Conservation (phyloP, 1,140 invertebrate species). For the Pseudobourletiella spinata region DNA sequence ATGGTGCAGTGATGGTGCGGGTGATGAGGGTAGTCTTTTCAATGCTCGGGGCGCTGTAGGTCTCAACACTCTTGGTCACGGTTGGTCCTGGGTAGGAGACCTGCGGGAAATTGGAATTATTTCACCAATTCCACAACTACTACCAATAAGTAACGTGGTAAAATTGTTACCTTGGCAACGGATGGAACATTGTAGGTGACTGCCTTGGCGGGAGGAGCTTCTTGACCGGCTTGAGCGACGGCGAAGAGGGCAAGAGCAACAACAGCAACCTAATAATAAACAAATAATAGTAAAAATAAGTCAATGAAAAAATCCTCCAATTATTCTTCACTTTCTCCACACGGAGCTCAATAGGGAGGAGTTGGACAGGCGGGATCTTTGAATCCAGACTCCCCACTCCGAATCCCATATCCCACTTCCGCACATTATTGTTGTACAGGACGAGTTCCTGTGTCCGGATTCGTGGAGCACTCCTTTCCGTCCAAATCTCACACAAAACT, state of each 20-base stretch:
- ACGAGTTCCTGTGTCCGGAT: not conserved
- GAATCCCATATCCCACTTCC: not conserved
- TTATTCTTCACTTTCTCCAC: too few species aligned
- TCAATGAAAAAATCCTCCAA: not conserved
- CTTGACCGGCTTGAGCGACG: constrained; percentile 29
- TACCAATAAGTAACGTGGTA: not conserved
- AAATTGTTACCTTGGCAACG: constrained; percentile 25
- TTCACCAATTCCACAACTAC: not conserved
- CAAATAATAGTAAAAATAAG: not conserved
- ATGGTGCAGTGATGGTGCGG: constrained; percentile 32
- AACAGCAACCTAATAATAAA: constrained; percentile 18
- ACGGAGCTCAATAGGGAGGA: not conserved
- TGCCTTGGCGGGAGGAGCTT: constrained; percentile 34
- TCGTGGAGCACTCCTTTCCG: not conserved
- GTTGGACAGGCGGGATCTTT: not conserved
- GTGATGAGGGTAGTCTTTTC: constrained; percentile 35
- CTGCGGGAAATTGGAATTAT: not conserved
- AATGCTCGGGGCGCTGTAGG: constrained; percentile 34
- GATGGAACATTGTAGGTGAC: constrained; percentile 32
- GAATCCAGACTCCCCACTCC: not conserved
- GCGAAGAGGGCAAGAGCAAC: constrained; percentile 23
- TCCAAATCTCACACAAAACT: not conserved
- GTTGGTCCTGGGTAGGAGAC: constrained; percentile 30
- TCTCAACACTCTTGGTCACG: constrained; percentile 31
- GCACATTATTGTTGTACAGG: not conserved